These are phyloP conservation scores for Zelostemma sp. DNA, from an alignment of 1,140 invertebrate species.

Conservation along the genomic window DNA sequence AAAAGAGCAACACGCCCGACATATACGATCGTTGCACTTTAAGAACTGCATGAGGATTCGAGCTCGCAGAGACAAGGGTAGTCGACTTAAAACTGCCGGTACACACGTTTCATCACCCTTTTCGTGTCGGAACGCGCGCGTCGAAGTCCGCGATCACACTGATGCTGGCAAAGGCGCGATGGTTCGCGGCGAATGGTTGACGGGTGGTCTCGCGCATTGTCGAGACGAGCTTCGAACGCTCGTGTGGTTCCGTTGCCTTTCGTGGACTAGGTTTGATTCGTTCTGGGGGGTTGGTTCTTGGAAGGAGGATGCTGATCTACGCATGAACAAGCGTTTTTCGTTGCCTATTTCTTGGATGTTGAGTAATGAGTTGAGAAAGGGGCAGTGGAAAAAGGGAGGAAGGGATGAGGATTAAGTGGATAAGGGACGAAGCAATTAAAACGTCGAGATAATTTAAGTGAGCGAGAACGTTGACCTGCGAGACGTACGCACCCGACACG, in stretches of 20 bases:
- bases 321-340: slow-evolving; percentile 43
- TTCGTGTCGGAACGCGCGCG: slow-evolving; percentile 50
- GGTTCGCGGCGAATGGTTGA: slow-evolving; percentile 5
- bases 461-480: not conserved
- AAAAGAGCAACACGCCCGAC: not conserved
- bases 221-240: not conserved
- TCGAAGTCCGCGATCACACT: slow-evolving; percentile 62
- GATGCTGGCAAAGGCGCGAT: slow-evolving; percentile 46
- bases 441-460: slow-evolving; percentile 39
- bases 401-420: slow-evolving; percentile 42
- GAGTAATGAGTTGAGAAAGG: slow-evolving; percentile 32
- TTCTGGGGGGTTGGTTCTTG: slow-evolving; percentile 14
- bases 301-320: slow-evolving; percentile 29
- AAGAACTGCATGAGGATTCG: not conserved
- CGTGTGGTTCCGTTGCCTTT: not conserved
- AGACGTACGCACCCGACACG: slow-evolving; percentile 24
- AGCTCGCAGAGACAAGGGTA: not conserved
- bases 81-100: not conserved
- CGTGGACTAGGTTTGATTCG: slow-evolving; percentile 10
- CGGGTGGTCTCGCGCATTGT: slow-evolving; percentile 2
- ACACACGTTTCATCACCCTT: not conserved
- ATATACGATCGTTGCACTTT: not conserved
- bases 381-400: too few species aligned
- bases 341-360: slow-evolving; percentile 34
- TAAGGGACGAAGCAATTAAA: slow-evolving; percentile 46